phyloP scores from a whole-genome alignment of 1,140 invertebrate species.

The Mylabris phalerata region DNA sequence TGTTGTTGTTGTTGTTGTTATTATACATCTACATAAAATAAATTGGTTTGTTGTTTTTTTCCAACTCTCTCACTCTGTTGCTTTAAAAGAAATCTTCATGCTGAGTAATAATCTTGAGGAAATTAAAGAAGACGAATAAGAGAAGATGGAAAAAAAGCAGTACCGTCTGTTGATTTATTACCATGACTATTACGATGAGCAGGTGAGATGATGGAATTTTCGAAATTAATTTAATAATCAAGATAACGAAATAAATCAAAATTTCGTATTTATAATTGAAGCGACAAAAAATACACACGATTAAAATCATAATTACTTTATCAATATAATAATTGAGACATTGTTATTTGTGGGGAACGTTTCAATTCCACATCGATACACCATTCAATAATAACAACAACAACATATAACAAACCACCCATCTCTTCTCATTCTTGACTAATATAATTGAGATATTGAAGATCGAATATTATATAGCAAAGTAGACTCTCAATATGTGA shows the following conservation, averaged over 20 bases:
- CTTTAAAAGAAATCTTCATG: no score
- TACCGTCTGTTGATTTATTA: constrained; percentile 6
- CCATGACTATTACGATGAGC: constrained; percentile 2
- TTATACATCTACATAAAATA: no score
- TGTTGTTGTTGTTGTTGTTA: no score
- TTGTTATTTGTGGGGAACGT: background rate
- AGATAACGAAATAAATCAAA: constrained; percentile 11
- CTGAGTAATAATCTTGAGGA: no score
- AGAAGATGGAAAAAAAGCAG: no score
- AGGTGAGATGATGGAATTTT: constrained; percentile 14
- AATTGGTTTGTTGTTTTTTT: no score
- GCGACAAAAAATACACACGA: constrained; percentile 3
- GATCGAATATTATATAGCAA: constrained; percentile 12
- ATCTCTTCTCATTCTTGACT: constrained; percentile 10
- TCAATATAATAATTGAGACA: constrained; percentile 6
- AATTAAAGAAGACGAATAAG: no score
- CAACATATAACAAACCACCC: constrained; percentile 4
- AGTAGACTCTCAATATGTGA: constrained; percentile 5
- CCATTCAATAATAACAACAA: constrained; percentile 1
- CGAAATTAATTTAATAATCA: constrained; percentile 10
- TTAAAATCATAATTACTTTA: constrained; percentile 2
- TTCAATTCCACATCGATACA: background rate
- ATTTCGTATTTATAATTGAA: background rate
- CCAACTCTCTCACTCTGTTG: no score
- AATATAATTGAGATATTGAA: constrained; percentile 37